Evolutionary conservation across 2,113 vertebrate species (phyloP).

Genomic region (Rhineura floridana): DNA sequence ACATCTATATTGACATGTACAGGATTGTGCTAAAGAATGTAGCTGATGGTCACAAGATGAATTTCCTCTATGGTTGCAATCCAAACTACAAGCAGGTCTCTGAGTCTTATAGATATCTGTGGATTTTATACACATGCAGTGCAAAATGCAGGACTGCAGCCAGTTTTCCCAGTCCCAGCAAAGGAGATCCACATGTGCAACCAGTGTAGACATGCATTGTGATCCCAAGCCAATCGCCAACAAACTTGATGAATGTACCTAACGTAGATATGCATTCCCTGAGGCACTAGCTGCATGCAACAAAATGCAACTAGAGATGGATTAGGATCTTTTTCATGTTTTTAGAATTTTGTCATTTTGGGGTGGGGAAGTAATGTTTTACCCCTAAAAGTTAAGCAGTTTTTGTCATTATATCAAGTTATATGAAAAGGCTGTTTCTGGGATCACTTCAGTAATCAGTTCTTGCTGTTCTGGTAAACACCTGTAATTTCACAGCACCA

Average conservation of each 20-base stretch:
- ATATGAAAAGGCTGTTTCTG: background rate
- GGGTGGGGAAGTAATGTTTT: background rate
- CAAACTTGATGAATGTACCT: background rate
- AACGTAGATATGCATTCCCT: background rate
- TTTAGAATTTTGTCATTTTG: background rate
- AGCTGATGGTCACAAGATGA: no score
- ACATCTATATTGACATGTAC: no score
- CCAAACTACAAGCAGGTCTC: no score
- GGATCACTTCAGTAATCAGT: background rate
- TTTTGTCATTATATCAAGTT: background rate
- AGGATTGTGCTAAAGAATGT: no score
- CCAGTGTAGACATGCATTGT: no score
- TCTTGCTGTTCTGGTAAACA: background rate
- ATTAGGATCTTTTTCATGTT: background rate
- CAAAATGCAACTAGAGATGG: background rate
- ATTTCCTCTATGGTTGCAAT: no score
- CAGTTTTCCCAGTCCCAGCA: no score
- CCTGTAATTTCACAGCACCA: background rate
- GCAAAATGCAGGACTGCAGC: no score
- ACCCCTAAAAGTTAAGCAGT: background rate
- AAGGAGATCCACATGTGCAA: no score
- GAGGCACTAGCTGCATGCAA: background rate
- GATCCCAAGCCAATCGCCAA: background rate
- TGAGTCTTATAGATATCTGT: no score
- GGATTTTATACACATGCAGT: no score